Conservation (phyloP, 2,113 vertebrate species). For the Caloenas nicobarica region DNA sequence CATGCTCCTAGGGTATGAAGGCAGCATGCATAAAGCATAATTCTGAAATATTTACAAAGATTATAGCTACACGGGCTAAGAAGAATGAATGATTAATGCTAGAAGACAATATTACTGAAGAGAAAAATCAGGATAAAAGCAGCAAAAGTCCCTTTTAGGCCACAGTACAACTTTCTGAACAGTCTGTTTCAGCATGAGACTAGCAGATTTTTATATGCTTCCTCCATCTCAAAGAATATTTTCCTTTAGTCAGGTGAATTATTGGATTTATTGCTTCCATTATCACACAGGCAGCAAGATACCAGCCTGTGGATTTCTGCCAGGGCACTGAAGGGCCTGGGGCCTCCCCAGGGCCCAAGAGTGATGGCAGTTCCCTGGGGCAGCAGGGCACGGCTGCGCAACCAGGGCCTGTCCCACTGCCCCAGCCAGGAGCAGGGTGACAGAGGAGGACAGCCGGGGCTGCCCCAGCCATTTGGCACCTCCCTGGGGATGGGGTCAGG, state of each 20-base stretch:
- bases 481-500: background rate
- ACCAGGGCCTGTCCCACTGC: background rate
- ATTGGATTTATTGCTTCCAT: background rate
- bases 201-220: background rate
- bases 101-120: background rate
- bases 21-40: background rate
- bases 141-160: background rate
- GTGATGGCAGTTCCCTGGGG: rapidly evolving
- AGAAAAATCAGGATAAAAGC: background rate
- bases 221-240: background rate
- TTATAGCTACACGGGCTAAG: background rate
- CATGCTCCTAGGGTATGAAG: background rate
- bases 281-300: background rate
- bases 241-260: background rate
- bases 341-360: too few species aligned
- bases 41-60: background rate
- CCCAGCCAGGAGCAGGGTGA: background rate
- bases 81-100: background rate
- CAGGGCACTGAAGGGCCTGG: background rate
- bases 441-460: rapidly evolving
- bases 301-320: background rate
- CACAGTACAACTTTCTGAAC: background rate
- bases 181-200: background rate
- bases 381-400: background rate
- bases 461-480: background rate